phyloP scores from a whole-genome alignment of 2,888 invertebrate genomes.

The Athetis lepigone region DNA sequence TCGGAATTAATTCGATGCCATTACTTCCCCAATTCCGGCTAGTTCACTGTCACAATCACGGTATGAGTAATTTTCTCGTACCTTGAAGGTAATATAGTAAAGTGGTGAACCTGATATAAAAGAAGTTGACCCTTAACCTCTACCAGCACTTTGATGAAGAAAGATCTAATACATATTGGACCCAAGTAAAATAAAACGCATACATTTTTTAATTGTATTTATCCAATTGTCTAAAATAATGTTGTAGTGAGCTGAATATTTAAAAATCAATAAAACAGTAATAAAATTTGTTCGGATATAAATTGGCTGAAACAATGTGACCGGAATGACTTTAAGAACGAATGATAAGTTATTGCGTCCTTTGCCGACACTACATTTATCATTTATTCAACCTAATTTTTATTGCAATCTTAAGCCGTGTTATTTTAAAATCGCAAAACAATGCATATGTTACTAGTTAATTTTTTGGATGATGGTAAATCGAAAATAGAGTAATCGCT shows the following conservation, averaged over 20 bases:
- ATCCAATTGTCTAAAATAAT: constrained; percentile 12
- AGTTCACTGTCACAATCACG: constrained; percentile 46
- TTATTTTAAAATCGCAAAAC: constrained; percentile 5
- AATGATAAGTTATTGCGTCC: constrained; percentile 54
- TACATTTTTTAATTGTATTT: background rate
- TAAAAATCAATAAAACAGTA: constrained; percentile 32
- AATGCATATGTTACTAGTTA: background rate
- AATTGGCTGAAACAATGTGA: constrained; percentile 58
- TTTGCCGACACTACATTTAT: constrained; percentile 34
- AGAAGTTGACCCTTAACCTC: no score
- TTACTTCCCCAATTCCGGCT: constrained; percentile 57
- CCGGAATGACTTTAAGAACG: constrained; percentile 60
- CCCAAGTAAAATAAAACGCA: constrained; percentile 3
- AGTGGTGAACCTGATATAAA: no score
- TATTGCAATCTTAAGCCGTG: constrained; percentile 28
- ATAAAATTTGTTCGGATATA: constrained; percentile 20
- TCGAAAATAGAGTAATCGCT: background rate
- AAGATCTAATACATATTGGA: background rate
- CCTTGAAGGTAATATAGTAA: background rate
- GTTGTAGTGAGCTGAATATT: constrained; percentile 15
- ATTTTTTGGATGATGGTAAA: no score
- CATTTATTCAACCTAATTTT: constrained; percentile 45
- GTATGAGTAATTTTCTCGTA: constrained; percentile 11
- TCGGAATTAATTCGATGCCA: constrained; percentile 47
- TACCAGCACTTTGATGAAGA: background rate